Conservation (phyloP, 2,113 vertebrate species). For the Henicopernis longicauda region DNA sequence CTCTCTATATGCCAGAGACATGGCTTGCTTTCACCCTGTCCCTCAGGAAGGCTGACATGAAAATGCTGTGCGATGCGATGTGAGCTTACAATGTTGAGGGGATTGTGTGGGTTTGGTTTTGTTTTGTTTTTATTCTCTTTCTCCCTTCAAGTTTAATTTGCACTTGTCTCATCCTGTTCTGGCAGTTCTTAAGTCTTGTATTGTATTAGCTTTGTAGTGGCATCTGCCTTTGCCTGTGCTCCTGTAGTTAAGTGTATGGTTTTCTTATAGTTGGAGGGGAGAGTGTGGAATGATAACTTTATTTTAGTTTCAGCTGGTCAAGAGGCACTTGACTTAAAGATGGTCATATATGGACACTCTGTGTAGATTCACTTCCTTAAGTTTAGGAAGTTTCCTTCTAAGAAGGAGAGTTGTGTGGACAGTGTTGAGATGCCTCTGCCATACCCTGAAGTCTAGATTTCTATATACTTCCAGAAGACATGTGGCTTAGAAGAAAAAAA, state of each 20-base stretch:
- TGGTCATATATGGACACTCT: background rate
- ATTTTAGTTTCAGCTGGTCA: background rate
- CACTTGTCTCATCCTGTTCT: background rate
- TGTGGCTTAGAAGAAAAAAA: background rate
- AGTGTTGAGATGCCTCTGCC: background rate
- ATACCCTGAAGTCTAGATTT: background rate
- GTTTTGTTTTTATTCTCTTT: background rate
- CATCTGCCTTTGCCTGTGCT: background rate
- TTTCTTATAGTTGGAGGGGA: background rate
- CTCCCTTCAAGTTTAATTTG: background rate
- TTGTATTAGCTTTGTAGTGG: background rate
- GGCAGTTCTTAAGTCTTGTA: background rate
- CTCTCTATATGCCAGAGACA: background rate
- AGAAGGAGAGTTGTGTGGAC: background rate
- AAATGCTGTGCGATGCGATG: background rate
- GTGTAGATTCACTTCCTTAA: background rate
- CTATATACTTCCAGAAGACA: background rate
- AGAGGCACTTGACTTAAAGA: background rate
- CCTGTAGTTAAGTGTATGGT: background rate
- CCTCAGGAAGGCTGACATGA: background rate
- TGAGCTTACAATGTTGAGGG: background rate
- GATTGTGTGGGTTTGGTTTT: background rate
- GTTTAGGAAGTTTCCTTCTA: background rate
- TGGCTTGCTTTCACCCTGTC: background rate
- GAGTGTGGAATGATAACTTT: background rate